Percentiles rank a stretch among this genome's conserved stretches.
phyloP scores from a whole-genome alignment of 2,888 invertebrate species.

The Chrysina gloriosa region DNA sequence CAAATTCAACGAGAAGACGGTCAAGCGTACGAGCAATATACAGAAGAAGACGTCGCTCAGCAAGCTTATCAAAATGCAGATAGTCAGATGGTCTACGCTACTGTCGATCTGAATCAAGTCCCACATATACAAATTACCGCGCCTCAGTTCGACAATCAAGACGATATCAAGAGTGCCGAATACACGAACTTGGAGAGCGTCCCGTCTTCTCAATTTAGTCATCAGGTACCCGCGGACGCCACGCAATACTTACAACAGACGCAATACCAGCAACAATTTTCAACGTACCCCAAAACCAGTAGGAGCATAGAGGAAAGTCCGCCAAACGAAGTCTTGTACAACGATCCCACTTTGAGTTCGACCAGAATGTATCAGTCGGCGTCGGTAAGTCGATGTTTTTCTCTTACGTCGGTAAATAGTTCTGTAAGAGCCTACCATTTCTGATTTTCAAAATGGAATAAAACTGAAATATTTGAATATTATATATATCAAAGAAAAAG shows the following conservation, averaged over 20 bases:
- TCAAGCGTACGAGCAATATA: constrained; percentile 38
- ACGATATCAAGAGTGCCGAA: constrained; percentile 57
- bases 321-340: constrained; percentile 71
- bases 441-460: too few species aligned
- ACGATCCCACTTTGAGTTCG: constrained; percentile 76
- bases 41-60: constrained; percentile 44
- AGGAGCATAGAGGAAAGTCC: constrained; percentile 64
- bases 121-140: constrained; percentile 44
- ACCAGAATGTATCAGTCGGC: constrained; percentile 65
- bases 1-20: constrained; percentile 38
- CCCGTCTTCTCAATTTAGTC: constrained; percentile 65
- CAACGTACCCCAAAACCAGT: constrained; percentile 28
- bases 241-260: constrained; percentile 55
- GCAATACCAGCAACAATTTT: constrained; percentile 52
- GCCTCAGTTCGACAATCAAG: constrained; percentile 46
- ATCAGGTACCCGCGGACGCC: constrained; percentile 51
- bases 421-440: background rate
- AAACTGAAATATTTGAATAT: too few species aligned
- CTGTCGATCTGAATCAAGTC: constrained; percentile 43
- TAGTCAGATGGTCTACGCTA: constrained; percentile 29
- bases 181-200: constrained; percentile 76
- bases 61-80: constrained; percentile 41
- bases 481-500: too few species aligned
- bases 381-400: constrained; percentile 34
- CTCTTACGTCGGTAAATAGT: too few species aligned